Evolutionary conservation across 2,797 vertebrate species (phyloP).

Genomic region (Acipenser ruthenus): DNA sequence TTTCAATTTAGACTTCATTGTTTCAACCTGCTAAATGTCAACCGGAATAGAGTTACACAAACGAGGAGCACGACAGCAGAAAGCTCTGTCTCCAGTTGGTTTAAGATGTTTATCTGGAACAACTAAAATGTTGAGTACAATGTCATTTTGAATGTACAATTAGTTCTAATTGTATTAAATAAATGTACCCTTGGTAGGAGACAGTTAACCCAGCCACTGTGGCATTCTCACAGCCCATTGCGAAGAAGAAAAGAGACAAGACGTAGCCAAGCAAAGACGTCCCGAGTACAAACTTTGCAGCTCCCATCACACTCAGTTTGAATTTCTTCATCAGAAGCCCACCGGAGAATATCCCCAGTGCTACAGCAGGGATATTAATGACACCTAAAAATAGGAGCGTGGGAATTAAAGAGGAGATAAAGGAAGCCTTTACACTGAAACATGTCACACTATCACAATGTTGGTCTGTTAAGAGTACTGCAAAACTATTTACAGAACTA

Average conservation of each 20-base stretch:
- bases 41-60: neutral
- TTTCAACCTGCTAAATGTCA: neutral
- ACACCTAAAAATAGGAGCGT: conserved; percentile 52
- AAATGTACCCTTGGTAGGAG: conserved; percentile 68
- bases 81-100: too few species aligned
- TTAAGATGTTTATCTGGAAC: too few species aligned
- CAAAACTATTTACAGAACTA: too few species aligned
- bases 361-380: conserved; percentile 92
- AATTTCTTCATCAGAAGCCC: conserved; percentile 85
- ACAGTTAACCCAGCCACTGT: conserved; percentile 78
- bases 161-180: neutral
- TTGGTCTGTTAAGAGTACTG: too few species aligned
- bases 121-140: neutral
- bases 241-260: conserved; percentile 73
- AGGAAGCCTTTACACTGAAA: conserved; percentile 5
- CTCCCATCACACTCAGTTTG: conserved; percentile 67
- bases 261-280: conserved; percentile 80
- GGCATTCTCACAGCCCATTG: conserved; percentile 78
- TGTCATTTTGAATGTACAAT: neutral
- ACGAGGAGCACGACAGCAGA: neutral
- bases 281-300: conserved; percentile 74
- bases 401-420: conserved; percentile 2
- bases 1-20: neutral
- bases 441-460: neutral
- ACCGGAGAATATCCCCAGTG: conserved; percentile 86